Evolutionary conservation across 2,113 vertebrate species (phyloP).

Genomic region (Hypanus sabinus): DNA sequence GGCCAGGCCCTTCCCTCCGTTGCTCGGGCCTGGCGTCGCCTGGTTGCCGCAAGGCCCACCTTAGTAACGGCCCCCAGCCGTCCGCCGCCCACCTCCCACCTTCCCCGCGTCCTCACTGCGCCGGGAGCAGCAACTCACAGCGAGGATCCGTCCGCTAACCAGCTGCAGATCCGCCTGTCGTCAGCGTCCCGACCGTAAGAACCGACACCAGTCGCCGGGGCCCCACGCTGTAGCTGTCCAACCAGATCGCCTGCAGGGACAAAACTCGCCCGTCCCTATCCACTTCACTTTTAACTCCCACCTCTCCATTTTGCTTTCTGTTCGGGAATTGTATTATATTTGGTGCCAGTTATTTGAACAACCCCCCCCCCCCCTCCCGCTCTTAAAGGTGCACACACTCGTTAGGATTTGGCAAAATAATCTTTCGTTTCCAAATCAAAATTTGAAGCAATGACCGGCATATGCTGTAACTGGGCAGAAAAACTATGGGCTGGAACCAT

Average conservation of each 20-base stretch:
- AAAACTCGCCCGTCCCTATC: rapidly evolving
- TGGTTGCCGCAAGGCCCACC: no score
- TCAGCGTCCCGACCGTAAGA: neutral
- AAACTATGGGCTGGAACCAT: neutral
- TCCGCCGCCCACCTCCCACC: no score
- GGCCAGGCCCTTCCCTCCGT: no score
- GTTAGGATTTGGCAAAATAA: neutral
- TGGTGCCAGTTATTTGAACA: neutral
- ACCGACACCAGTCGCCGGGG: neutral
- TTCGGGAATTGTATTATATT: neutral
- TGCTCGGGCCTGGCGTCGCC: no score
- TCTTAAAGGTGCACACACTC: neutral
- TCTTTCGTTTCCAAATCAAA: neutral
- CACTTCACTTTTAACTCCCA: neutral
- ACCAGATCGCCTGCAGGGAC: neutral
- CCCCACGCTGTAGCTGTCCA: neutral
- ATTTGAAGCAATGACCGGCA: neutral
- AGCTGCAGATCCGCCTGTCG: neutral
- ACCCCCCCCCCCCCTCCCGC: no score
- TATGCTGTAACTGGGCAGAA: neutral
- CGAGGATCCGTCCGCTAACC: no score
- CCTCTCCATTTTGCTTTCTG: neutral
- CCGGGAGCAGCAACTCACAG: no score
- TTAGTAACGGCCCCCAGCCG: no score
- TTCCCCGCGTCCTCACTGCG: no score